phyloP scores from a whole-genome alignment of 2,113 vertebrate genomes.

The Rafetus swinhoei region DNA sequence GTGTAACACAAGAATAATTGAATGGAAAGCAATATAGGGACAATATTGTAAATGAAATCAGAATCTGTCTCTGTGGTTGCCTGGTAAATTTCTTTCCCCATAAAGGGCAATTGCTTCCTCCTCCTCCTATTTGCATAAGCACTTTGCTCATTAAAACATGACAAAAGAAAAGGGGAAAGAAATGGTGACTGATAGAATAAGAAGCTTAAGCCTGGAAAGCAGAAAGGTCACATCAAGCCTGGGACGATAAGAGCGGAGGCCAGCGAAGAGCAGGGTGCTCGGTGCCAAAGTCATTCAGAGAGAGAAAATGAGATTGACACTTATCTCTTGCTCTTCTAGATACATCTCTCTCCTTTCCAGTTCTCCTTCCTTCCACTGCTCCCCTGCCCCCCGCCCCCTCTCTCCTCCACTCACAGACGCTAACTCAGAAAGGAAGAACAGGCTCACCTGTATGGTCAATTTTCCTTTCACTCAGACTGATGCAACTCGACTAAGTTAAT shows the following conservation, averaged over 20 bases:
- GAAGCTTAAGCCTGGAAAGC: constrained; percentile 54
- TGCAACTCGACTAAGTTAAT: not conserved
- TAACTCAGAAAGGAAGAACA: not conserved
- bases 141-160: constrained; percentile 67
- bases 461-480: constrained; percentile 8
- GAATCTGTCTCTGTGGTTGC: constrained; percentile 19
- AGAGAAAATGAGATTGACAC: constrained; percentile 37
- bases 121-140: constrained; percentile 72
- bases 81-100: constrained; percentile 53
- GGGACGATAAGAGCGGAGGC: constrained; percentile 46
- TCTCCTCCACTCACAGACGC: not conserved
- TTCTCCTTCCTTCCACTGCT: not conserved
- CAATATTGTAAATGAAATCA: not conserved
- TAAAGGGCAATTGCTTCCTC: constrained; percentile 50
- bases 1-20: not conserved
- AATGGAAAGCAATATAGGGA: not conserved
- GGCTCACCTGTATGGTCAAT: not conserved
- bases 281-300: constrained; percentile 27
- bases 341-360: not conserved
- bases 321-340: constrained; percentile 2
- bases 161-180: constrained; percentile 57
- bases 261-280: constrained; percentile 7
- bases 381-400: not conserved
- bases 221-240: constrained; percentile 53
- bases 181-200: constrained; percentile 41